Conservation (phyloP, 2,888 invertebrate genomes). For the Pristionchus mayeri region DNA sequence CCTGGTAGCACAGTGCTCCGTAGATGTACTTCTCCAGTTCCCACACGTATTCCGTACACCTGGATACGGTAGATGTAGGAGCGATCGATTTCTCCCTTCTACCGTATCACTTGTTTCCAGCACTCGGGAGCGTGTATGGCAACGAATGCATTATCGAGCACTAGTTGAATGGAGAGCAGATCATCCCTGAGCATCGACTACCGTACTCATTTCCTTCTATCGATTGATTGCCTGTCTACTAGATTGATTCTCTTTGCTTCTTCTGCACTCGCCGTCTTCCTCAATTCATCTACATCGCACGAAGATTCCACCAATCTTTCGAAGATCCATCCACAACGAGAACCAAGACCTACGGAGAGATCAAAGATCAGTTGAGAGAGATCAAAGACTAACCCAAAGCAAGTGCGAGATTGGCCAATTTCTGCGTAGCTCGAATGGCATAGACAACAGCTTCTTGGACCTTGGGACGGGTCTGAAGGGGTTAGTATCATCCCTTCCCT, state of each 20-base stretch:
- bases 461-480: conserved; percentile 49
- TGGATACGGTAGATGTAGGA: too few species aligned
- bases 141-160: conserved; percentile 89
- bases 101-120: conserved; percentile 94
- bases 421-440: conserved; percentile 61
- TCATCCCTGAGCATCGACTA: conserved; percentile 81
- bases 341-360: conserved; percentile 83
- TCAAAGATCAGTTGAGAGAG: neutral
- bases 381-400: conserved; percentile 54
- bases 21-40: conserved; percentile 89
- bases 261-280: conserved; percentile 64
- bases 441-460: conserved; percentile 60
- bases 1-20: conserved; percentile 65
- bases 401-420: conserved; percentile 61
- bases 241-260: conserved; percentile 51
- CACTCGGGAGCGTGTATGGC: conserved; percentile 93
- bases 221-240: conserved; percentile 79
- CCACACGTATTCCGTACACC: conserved; percentile 91
- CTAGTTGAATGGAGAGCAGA: conserved; percentile 91
- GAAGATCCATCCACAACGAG: conserved; percentile 91
- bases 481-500: neutral
- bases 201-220: neutral
- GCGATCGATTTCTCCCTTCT: conserved; percentile 55
- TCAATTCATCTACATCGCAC: conserved; percentile 83
- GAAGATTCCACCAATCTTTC: conserved; percentile 90